Evolutionary conservation across 37 sponge, comb jelly and placozoan species (phyloP), one percentile per base, ranked within the genome.

Genomic region (Cladorhizidae sp.): DNA sequence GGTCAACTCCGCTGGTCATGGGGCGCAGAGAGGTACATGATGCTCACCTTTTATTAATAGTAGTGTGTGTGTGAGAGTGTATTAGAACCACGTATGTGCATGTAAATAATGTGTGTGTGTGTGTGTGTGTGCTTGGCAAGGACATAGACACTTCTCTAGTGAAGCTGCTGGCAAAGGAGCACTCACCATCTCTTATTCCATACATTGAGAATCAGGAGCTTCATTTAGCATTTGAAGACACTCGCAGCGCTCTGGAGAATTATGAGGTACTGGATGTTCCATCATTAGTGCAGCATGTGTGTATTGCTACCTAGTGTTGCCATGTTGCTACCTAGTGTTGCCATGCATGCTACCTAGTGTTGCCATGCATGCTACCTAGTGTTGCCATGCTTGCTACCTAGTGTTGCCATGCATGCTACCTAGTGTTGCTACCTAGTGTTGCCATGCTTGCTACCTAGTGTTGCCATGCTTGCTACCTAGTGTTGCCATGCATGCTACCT

Each of bases 101-200:
- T 28, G 29, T 23, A 41, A 45, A 40, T 41, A 23, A 40, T 84
- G 58, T 39, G 8, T 77, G 61, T 77, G 21, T 70, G 28, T 73
- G 18, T 35, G n/a, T 32, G 20, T 31, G 1, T 72, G 69, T 68
- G 69, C 3, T 33, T 6, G 21, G 26, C 5, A 72, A 93, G 87
- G 94, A 93, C 39, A 80, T 95, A 7, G 96, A 95, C 77, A 95
- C 96, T 23, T 92, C 86, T 0, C 85, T 95, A 2, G 72, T 95
- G 61, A 92, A 89, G 78, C 80, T 95, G 20, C 79, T 90, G 32
- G 95, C 95, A 1, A 85, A 92, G 54, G 67, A 67, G 0, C 78
- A 57, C 58, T 86, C 92, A 58, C 38, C 74, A 23, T 81, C 86
- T 33, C 73, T 96, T 23, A 64, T 86, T 17, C 67, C 67, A 8